A percentile compares a stretch with the other conserved stretches of the same genome.
These are phyloP conservation scores for Prorops nasuta DNA, from an alignment of 1,140 invertebrate species.

Conservation along the genomic window DNA sequence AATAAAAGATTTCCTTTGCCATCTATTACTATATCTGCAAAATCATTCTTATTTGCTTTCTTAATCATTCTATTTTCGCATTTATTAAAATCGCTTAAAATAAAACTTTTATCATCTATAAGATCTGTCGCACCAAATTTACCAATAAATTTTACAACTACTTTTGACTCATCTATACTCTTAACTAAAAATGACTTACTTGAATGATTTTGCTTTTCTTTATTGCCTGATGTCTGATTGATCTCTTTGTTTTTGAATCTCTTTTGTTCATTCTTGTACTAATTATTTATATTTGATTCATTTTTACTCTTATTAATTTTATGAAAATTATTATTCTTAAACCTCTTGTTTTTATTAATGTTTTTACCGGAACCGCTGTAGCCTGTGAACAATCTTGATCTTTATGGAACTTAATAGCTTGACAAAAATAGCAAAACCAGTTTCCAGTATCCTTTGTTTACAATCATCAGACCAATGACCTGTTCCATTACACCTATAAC, in stretches of 20 bases:
- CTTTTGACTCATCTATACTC: no score
- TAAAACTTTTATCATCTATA: no score
- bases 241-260: background rate
- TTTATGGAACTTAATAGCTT: no score
- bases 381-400: no score
- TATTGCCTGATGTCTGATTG: background rate
- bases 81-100: no score
- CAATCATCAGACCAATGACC: slow-evolving; percentile 9
- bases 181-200: background rate
- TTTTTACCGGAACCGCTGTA: no score
- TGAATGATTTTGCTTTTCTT: background rate
- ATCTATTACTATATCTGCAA: background rate
- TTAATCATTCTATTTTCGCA: no score
- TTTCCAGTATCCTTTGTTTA: background rate
- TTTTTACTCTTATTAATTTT: background rate
- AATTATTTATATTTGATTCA: background rate
- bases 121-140: slow-evolving; percentile 5
- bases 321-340: no score
- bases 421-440: slow-evolving; percentile 16
- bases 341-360: no score
- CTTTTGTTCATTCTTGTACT: background rate
- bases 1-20: background rate
- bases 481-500: slow-evolving; percentile 13
- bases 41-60: background rate
- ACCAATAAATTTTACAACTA: slow-evolving; percentile 1